Evolutionary conservation across 2,888 invertebrate species (phyloP).

Genomic region (Lepidocyrtoides sp.): DNA sequence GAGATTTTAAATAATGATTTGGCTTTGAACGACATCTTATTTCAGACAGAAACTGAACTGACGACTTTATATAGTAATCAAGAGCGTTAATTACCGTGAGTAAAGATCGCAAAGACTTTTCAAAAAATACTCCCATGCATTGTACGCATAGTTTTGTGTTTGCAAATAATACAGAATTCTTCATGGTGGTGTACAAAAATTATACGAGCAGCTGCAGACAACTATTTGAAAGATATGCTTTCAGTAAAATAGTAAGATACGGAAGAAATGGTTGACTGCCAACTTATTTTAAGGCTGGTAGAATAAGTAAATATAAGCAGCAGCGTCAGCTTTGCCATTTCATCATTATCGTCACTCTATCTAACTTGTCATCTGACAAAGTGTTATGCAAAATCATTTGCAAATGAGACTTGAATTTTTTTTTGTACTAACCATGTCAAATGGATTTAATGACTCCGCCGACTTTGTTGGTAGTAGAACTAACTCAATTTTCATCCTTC

Average conservation of each 20-base stretch:
- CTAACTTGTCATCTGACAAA: conserved; percentile 65
- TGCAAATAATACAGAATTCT: conserved; percentile 1
- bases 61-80: conserved; percentile 65
- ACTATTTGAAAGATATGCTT: not conserved
- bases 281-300: conserved; percentile 54
- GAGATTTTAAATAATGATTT: conserved; percentile 25
- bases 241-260: conserved; percentile 48
- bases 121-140: conserved; percentile 21
- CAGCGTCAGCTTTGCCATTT: not conserved
- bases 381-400: conserved; percentile 71
- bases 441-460: conserved; percentile 56
- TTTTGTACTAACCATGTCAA: conserved; percentile 67
- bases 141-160: conserved; percentile 9
- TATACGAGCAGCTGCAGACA: not conserved
- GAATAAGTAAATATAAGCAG: not conserved
- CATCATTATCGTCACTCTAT: conserved; percentile 39
- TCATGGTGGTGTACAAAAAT: not conserved
- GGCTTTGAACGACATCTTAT: conserved; percentile 41
- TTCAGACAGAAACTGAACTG: conserved; percentile 31
- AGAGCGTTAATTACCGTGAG: conserved; percentile 80
- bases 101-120: conserved; percentile 47
- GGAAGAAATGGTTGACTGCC: conserved; percentile 79
- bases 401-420: conserved; percentile 63
- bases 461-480: conserved; percentile 46
- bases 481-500: conserved; percentile 70